These are phyloP conservation scores for Trilocha varians DNA, from an alignment of 2,888 invertebrate species.

Conservation along the genomic window DNA sequence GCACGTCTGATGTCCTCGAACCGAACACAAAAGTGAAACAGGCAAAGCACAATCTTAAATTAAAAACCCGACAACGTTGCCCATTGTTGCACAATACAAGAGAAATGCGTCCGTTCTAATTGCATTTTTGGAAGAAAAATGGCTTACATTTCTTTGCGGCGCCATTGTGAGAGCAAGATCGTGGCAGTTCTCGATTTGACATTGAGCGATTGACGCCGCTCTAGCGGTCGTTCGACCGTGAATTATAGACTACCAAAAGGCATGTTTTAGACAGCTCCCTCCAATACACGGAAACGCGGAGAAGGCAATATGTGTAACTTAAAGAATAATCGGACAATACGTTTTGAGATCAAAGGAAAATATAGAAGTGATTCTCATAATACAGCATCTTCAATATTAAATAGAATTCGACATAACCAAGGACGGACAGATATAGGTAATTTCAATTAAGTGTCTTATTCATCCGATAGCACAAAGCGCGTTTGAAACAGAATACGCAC, in stretches of 20 bases:
- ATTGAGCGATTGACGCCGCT: conserved; percentile 49
- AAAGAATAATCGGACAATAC: neutral
- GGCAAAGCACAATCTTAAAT: conserved; percentile 22
- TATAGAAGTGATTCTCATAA: conserved; percentile 1
- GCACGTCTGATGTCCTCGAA: conserved; percentile 14
- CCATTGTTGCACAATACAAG: conserved; percentile 42
- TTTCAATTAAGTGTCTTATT: conserved; percentile 46
- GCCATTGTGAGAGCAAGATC: conserved; percentile 42
- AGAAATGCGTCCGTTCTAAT: conserved; percentile 53
- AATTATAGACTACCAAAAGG: conserved; percentile 41
- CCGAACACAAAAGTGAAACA: conserved; percentile 15
- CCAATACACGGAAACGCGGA: conserved; percentile 20
- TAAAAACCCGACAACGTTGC: conserved; percentile 33
- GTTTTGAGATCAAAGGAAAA: neutral
- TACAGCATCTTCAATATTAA: neutral
- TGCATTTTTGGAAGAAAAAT: conserved; percentile 60
- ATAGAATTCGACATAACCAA: neutral
- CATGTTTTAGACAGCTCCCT: conserved; percentile 37
- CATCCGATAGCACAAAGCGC: conserved; percentile 34
- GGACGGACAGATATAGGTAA: conserved; percentile 20
- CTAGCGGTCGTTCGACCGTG: conserved; percentile 35
- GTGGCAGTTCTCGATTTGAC: conserved; percentile 42
- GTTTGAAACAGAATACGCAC: conserved; percentile 50
- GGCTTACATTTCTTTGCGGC: conserved; percentile 51
- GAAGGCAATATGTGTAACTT: conserved; percentile 10